A percentile compares a stretch with the other conserved stretches of the same genome.
phyloP scores from a whole-genome alignment of 1,140 invertebrate species.

The Drosophila insularis region DNA sequence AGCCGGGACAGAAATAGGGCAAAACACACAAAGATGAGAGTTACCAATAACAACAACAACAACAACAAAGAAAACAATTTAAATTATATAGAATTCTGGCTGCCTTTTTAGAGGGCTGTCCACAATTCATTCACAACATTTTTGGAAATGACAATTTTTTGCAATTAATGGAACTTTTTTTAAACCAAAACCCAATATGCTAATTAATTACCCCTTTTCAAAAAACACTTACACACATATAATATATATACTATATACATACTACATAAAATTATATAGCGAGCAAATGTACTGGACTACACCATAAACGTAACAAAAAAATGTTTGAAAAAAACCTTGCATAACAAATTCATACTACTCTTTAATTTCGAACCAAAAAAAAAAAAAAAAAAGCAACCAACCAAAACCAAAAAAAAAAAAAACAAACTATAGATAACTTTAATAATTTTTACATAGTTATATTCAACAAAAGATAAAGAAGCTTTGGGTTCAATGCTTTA shows the following conservation, averaged over 20 bases:
- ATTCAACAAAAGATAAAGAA: constrained; percentile 27
- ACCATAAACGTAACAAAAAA: constrained; percentile 64
- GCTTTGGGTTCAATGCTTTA: constrained; percentile 68
- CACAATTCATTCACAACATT: constrained; percentile 29
- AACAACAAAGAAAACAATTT: constrained; percentile 19
- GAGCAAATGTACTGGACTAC: constrained; percentile 49
- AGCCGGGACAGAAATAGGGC: constrained; percentile 60
- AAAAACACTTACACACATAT: constrained; percentile 34
- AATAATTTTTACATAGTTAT: constrained; percentile 67
- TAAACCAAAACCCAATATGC: constrained; percentile 49
- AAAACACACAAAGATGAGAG: neutral
- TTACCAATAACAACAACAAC: too few relatives aligned
- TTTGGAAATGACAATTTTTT: constrained; percentile 62
- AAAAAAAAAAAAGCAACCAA: constrained; percentile 36
- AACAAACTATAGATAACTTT: constrained; percentile 55
- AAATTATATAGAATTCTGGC: constrained; percentile 56
- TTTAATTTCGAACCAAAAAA: constrained; percentile 73
- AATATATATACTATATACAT: constrained; percentile 27
- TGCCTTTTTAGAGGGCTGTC: constrained; percentile 30
- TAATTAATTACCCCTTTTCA: constrained; percentile 61
- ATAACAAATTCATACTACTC: constrained; percentile 82
- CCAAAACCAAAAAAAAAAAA: constrained; percentile 32
- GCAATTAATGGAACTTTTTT: constrained; percentile 62
- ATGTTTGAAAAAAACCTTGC: constrained; percentile 80
- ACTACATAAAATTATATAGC: constrained; percentile 22